Evolutionary conservation across 2,113 vertebrate species (phyloP), one percentile per base, ranked within the genome.

Genomic region (Donacobius atricapilla): DNA sequence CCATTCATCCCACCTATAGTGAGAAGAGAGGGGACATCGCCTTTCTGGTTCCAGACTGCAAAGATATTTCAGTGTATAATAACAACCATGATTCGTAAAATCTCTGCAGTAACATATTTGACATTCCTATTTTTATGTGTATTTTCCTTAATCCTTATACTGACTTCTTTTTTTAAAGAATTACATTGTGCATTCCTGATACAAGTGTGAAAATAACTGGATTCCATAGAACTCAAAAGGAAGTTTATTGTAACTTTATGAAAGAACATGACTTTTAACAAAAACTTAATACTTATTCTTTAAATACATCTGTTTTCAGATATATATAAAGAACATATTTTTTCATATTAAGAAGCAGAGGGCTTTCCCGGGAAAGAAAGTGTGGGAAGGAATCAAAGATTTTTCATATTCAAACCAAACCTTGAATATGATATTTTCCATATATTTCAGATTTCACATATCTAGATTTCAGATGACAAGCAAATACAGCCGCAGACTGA

Each of bases 301-400:
- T 25, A 58, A 45, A 9, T 69, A 33, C 6, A n/a, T 47, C 33
- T 39, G 3, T 57, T 83, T 75, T 65, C 31, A 83, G 48, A 65
- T 2, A 16, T 7, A 1, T 11, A 24, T 20, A 66, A 54, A 8
- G 17, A 66, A 66, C 0, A 4, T 42, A 48, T 2, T 58, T 8
- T 39, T 87, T 83, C 11, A 33, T 58, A 56, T 42, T 71, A 66
- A 27, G 16, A 3, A 80, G 11, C 24, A 72, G 13, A 69, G 6
- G 28, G 1, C 8, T 88, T 79, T 83, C 20, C 15, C 50, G 20
- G 8, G 11, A 21, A 77, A 31, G 7, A 37, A 17, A 73, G 13
- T 18, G 15, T 13, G 8, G 31, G 23, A 70, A 51, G 7, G 5
- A 12, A 57, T 22, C 16, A 78, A 61, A 78, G 5, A 15, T 2